phyloP scores from a whole-genome alignment of 2,797 vertebrate genomes.

The Cuculus canorus region DNA sequence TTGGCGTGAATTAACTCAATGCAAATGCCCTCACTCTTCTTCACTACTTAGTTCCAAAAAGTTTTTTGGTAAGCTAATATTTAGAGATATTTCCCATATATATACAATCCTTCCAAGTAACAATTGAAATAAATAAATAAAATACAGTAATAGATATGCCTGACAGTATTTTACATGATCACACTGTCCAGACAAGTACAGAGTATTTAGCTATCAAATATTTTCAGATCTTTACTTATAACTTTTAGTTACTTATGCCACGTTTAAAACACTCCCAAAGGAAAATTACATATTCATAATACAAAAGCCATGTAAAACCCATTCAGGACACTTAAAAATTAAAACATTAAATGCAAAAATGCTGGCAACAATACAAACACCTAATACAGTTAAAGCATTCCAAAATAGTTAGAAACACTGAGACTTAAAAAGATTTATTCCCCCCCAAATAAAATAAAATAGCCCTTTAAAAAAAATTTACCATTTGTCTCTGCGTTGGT shows the following conservation, averaged over 20 bases:
- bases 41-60: background rate
- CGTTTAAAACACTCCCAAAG: background rate
- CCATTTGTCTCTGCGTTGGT: conserved; percentile 93
- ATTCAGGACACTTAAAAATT: background rate
- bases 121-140: background rate
- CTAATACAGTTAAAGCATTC: background rate
- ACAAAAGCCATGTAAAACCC: background rate
- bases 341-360: background rate
- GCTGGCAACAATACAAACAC: background rate
- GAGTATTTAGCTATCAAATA: background rate
- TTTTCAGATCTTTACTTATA: background rate
- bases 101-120: background rate
- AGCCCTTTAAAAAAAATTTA: conserved; percentile 68
- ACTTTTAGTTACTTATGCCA: background rate
- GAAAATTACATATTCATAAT: background rate
- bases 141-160: background rate
- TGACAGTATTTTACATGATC: background rate
- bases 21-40: background rate
- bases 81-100: background rate
- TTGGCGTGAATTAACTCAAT: background rate
- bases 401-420: background rate
- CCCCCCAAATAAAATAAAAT: background rate
- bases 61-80: background rate
- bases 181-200: background rate
- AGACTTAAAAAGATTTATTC: background rate